These are phyloP conservation scores for Pyrocephalus nanus DNA, from an alignment of 2,797 vertebrate genomes.

Conservation along the genomic window DNA sequence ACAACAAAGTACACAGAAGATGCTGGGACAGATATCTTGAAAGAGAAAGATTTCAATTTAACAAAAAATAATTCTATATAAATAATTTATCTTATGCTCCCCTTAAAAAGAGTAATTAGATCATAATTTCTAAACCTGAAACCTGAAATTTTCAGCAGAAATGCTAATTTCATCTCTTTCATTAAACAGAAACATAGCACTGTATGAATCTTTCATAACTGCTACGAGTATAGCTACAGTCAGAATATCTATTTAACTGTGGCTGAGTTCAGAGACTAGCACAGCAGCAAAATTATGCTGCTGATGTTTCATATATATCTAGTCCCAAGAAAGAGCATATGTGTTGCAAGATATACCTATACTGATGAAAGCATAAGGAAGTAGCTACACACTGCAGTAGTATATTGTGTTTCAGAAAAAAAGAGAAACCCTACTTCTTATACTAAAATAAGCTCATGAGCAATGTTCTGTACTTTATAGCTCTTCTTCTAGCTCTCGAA, in stretches of 20 bases:
- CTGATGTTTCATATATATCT: background rate
- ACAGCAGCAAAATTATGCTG: background rate
- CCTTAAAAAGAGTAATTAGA: background rate
- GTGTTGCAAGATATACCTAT: background rate
- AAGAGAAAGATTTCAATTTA: background rate
- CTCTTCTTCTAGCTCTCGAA: background rate
- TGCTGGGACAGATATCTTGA: background rate
- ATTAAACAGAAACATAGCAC: constrained; percentile 30
- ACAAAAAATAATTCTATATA: background rate
- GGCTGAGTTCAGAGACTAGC: background rate
- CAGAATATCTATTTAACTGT: constrained; percentile 25
- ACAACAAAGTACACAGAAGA: background rate
- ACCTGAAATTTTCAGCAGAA: constrained; percentile 17
- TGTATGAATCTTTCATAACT: constrained; percentile 54
- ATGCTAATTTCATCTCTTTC: background rate
- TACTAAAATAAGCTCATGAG: background rate
- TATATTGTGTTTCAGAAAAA: background rate
- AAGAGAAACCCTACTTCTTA: rapidly evolving
- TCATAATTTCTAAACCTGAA: constrained; percentile 1
- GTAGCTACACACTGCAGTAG: background rate
- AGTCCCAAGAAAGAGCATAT: background rate
- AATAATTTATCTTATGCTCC: background rate
- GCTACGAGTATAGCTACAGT: background rate
- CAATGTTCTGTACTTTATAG: background rate
- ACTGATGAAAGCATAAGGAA: background rate